Conservation (phyloP, 2,888 invertebrate genomes). For the Alviniconcha strummeri region DNA sequence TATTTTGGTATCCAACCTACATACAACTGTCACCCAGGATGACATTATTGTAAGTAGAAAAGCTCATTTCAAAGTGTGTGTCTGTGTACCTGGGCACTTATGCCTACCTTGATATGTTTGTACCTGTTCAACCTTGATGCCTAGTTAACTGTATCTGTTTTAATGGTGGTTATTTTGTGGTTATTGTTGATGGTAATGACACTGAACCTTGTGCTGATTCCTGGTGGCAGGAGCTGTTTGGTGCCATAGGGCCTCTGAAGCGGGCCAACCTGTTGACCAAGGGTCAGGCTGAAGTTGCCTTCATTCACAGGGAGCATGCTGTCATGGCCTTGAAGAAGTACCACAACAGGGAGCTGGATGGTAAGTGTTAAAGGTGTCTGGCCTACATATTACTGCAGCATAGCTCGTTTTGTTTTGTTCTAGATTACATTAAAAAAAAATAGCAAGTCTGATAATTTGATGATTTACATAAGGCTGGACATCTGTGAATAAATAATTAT, state of each 20-base stretch:
- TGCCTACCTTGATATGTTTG: background rate
- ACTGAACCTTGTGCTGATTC: background rate
- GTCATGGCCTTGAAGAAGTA: conserved; percentile 93
- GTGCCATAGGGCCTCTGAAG: conserved; percentile 90
- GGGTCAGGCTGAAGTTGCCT: conserved; percentile 94
- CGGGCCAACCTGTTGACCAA: conserved; percentile 89
- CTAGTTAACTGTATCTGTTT: background rate
- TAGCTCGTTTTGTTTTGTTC: background rate
- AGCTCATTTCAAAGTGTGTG: too few relatives aligned
- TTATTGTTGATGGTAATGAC: background rate
- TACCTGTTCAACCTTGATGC: background rate
- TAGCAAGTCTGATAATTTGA: too few relatives aligned
- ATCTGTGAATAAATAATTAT: too few relatives aligned
- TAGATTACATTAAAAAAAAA: background rate
- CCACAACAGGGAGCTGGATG: conserved; percentile 93
- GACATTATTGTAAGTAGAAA: conserved; percentile 86
- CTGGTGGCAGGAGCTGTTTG: conserved; percentile 86
- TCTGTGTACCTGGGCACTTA: background rate
- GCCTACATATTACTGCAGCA: background rate
- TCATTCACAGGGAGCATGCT: conserved; percentile 89
- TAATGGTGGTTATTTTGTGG: background rate
- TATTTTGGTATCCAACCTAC: conserved; percentile 93
- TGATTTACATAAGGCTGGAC: too few relatives aligned
- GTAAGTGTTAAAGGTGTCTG: conserved; percentile 69
- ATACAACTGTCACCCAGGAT: conserved; percentile 88